A percentile compares a stretch with the other conserved stretches of the same genome.
Conservation (phyloP, 2,797 vertebrate genomes). For the Brachyalestes nurse region DNA sequence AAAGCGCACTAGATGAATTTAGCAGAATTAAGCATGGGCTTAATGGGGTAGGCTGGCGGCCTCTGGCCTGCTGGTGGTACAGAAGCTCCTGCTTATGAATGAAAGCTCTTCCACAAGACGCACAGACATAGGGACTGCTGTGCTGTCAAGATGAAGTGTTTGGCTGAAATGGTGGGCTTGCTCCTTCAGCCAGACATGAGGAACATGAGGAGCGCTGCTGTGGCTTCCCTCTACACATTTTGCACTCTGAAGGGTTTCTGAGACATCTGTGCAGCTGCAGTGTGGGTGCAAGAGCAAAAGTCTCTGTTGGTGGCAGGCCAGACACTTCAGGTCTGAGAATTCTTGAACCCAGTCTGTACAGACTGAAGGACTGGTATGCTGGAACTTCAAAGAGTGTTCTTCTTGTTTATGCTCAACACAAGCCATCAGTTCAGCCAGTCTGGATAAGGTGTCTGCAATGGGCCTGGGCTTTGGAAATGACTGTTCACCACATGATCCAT, state of each 20-base stretch:
- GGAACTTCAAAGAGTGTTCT: slow-evolving; percentile 40
- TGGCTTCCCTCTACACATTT: slow-evolving; percentile 52
- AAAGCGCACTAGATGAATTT: no score
- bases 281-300: slow-evolving; percentile 73
- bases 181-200: slow-evolving; percentile 47
- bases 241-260: slow-evolving; percentile 33
- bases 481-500: slow-evolving; percentile 59
- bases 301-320: slow-evolving; percentile 68
- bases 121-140: slow-evolving; percentile 70
- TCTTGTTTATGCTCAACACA: slow-evolving; percentile 64
- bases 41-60: slow-evolving; percentile 48
- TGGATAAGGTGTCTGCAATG: slow-evolving; percentile 66
- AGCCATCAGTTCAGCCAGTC: slow-evolving; percentile 73
- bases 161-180: slow-evolving; percentile 52
- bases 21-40: no score
- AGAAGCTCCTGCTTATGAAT: slow-evolving; percentile 76
- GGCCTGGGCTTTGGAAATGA: slow-evolving; percentile 60
- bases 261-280: slow-evolving; percentile 71
- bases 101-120: slow-evolving; percentile 74
- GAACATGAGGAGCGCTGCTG: slow-evolving; percentile 48
- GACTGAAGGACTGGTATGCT: background rate
- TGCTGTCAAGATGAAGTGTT: slow-evolving; percentile 60
- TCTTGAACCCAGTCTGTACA: slow-evolving; percentile 64
- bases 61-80: slow-evolving; percentile 76
- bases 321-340: slow-evolving; percentile 58